Evolutionary conservation across 1,140 invertebrate genomes (phyloP).

Genomic region (Epicauta chinensis): DNA sequence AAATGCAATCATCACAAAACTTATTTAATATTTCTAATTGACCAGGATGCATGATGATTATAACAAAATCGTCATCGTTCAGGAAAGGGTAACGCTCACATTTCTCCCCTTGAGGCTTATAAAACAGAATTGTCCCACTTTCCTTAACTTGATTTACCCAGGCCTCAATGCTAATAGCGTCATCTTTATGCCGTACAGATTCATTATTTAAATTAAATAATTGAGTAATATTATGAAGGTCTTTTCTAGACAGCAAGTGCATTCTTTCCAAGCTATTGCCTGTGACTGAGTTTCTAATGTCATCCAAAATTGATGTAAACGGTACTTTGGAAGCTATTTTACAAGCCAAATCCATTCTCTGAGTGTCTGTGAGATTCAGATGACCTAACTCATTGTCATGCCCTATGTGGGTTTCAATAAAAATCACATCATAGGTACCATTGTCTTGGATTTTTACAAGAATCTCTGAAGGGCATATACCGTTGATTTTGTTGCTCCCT

Average conservation of each 20-base stretch:
- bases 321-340: constrained; percentile 4
- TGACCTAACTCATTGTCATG: not conserved
- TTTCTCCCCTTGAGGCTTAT: too few species aligned
- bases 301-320: constrained; percentile 1
- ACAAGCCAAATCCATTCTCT: not conserved
- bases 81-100: too few species aligned
- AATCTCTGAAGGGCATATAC: too few species aligned
- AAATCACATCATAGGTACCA: too few species aligned
- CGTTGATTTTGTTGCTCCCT: too few species aligned
- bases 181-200: not conserved
- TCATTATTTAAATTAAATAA: not conserved
- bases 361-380: not conserved
- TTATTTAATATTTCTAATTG: too few species aligned
- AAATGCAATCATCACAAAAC: too few species aligned
- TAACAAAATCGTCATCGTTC: too few species aligned
- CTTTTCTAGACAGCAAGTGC: constrained; percentile 3
- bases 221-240: constrained; percentile 2
- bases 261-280: not conserved
- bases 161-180: constrained; percentile 1
- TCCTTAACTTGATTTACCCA: too few species aligned
- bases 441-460: too few species aligned
- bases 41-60: too few species aligned
- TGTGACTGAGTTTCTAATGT: not conserved
- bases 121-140: too few species aligned
- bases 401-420: not conserved